A percentile compares a stretch with the other conserved stretches of the same genome.
phyloP scores from a whole-genome alignment of 2,113 vertebrate genomes.

The Zapornia atra region DNA sequence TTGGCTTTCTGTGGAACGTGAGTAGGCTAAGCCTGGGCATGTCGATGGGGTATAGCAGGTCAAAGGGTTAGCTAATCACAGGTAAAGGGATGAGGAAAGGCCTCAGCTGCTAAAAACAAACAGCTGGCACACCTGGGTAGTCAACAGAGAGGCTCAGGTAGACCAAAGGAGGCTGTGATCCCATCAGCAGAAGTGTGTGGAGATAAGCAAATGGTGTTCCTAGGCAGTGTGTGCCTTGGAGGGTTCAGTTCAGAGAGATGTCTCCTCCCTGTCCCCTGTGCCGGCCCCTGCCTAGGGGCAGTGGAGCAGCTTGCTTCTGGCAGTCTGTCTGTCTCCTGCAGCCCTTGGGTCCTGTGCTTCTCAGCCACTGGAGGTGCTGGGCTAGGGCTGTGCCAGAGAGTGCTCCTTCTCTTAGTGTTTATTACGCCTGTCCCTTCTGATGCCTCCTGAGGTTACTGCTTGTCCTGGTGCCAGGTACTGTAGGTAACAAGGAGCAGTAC shows the following conservation, averaged over 20 bases:
- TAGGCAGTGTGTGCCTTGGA: not conserved
- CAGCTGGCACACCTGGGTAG: not conserved
- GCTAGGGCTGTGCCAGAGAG: not conserved
- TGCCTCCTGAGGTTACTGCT: not conserved
- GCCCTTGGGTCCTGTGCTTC: not conserved
- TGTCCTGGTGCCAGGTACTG: not conserved
- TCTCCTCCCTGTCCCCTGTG: not conserved
- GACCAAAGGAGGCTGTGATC: not conserved
- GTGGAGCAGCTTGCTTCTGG: not conserved
- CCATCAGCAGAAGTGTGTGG: not conserved
- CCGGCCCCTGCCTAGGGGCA: not conserved
- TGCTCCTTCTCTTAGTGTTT: not conserved
- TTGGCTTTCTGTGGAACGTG: not conserved
- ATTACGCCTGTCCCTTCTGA: not conserved
- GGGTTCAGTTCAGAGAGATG: not conserved
- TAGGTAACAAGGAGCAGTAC: not conserved
- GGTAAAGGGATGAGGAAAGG: not conserved
- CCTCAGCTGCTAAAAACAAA: constrained; percentile 19
- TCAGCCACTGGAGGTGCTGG: fast-evolving
- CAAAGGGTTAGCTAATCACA: constrained; percentile 42
- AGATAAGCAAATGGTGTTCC: not conserved
- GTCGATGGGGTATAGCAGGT: not conserved
- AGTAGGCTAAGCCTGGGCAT: not conserved
- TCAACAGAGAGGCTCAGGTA: not conserved
- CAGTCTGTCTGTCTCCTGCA: not conserved